These are phyloP conservation scores for Hydrozoanthus tunicans DNA, from an alignment of 64 coral and sea anemone species.

Conservation along the genomic window DNA sequence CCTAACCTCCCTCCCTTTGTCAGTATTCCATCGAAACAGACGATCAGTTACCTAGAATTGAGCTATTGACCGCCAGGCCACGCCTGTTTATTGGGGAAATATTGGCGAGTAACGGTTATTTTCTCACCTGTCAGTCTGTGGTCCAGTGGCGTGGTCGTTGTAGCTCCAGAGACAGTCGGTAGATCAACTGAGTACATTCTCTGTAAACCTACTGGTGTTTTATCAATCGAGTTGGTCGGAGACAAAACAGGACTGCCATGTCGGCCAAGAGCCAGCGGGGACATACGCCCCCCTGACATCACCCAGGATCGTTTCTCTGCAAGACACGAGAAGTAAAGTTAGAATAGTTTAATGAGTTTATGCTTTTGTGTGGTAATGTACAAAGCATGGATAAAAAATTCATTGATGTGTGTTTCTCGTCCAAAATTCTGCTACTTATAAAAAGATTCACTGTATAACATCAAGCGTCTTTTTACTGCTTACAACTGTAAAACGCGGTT, in stretches of 20 bases:
- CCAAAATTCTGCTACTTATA: no score
- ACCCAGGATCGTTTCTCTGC: conserved; percentile 89
- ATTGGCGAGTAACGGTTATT: neutral
- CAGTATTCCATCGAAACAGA: no score
- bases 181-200: conserved; percentile 92
- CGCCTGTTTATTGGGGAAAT: no score
- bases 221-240: conserved; percentile 80
- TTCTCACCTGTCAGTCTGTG: conserved; percentile 45
- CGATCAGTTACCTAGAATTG: no score
- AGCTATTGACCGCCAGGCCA: no score
- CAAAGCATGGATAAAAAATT: no score
- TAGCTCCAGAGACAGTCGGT: conserved; percentile 59
- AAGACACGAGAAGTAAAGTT: neutral
- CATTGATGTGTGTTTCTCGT: no score
- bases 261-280: conserved; percentile 68
- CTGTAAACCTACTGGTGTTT: conserved; percentile 62
- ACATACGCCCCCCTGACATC: conserved; percentile 84
- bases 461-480: no score
- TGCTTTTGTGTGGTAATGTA: neutral
- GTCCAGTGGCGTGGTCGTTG: conserved; percentile 46
- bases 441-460: no score
- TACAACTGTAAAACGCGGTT: no score
- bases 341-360: neutral
- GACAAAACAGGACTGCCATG: conserved; percentile 84
- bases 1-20: neutral